Base-by-base conservation (phyloP, 2,113 vertebrate genomes). In the Aspidoscelis tigris region DNA sequence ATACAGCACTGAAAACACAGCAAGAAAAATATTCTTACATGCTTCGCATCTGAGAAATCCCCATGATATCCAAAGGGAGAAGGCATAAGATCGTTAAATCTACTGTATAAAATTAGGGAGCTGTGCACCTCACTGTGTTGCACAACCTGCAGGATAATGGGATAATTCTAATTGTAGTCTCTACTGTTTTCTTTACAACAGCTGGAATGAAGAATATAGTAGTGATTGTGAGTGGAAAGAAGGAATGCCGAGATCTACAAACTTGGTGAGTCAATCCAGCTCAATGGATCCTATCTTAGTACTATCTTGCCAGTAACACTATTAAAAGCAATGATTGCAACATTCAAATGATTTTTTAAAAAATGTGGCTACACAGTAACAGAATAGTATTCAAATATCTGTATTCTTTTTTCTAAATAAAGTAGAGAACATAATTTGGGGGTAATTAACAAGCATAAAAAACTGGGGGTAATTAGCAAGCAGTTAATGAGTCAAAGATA, bases 351-450 rank as follows among this genome's bases (percentile, higher is more conserved):
- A 64, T 78, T 22, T 22, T 18, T 64, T 78, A 43, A 21, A 81
- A 74, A 78, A 7, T 39, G 22, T 41, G 75, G 84, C 65, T 84
- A 73, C 14, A 44, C 33, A 77, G 69, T 83, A 70, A 87, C 9
- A 53, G 66, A 61, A 74, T 76, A 84, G 71, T 0, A 87, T 85
- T 43, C 2, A 65, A 33, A n/a, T 47, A 66, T 58, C 50, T 58
- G 33, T 41, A 72, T 72, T 16, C 33, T 16, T 58, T 80, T 76
- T 77, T 44, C 55, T 18, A 81, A 88, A 76, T 73, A 58, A 85
- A 65, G 87, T 3, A 53, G 5, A 10, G 69, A 53, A 83, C 89
- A 82, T 87, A 89, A 91, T 92, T 89, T 82, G 86, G 80, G 47
- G 33, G 21, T 43, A 82, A 89, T 90, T 86, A 85, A 84, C 88